Conservation (phyloP, 2,113 vertebrate genomes). For the Cricetomys ansorgei region DNA sequence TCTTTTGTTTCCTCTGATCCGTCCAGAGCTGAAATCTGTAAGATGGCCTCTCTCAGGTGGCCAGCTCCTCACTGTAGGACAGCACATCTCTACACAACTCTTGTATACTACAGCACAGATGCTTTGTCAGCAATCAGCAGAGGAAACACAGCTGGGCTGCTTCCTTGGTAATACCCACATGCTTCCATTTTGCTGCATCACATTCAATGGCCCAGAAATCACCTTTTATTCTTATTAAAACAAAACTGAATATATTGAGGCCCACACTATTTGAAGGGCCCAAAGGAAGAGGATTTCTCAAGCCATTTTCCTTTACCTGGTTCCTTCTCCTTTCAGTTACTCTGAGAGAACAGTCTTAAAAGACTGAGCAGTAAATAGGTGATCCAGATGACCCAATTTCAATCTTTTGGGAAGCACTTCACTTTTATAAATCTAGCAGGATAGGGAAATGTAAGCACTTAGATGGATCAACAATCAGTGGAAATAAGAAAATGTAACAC, state of each 20-base stretch:
- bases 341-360: background rate
- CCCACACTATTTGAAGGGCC: background rate
- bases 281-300: background rate
- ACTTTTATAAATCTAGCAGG: slow-evolving; percentile 29
- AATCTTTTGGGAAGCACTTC: slow-evolving; percentile 41
- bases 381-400: background rate
- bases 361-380: background rate
- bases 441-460: background rate
- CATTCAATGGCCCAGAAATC: background rate
- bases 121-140: background rate
- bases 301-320: background rate
- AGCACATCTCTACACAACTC: background rate
- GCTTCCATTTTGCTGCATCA: slow-evolving; percentile 23
- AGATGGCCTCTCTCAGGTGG: background rate
- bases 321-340: background rate
- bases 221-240: slow-evolving; percentile 20
- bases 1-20: background rate
- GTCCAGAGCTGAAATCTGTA: background rate
- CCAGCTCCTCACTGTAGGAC: background rate
- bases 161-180: background rate
- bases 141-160: background rate
- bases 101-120: background rate
- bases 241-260: background rate
- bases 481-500: background rate
- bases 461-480: background rate